Conservation (phyloP, 1,140 invertebrate genomes). For the Dermatophagoides farinae region DNA sequence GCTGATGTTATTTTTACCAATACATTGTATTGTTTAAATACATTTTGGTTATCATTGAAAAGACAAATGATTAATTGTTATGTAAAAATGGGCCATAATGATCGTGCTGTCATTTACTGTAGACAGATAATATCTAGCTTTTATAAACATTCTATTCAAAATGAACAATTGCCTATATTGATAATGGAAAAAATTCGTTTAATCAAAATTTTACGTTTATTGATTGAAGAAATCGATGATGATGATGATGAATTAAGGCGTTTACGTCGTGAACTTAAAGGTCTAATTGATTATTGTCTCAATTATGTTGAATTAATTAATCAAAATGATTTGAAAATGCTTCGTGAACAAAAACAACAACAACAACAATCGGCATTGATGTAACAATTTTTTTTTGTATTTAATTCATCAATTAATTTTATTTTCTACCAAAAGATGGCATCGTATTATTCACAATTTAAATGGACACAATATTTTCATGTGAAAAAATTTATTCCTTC, state of each 20-base stretch:
- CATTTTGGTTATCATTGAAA: not conserved
- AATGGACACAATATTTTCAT: too few relatives aligned
- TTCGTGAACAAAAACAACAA: too few relatives aligned
- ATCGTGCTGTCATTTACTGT: not conserved
- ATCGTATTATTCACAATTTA: too few relatives aligned
- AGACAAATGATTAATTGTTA: conserved; percentile 4
- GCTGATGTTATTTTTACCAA: not conserved
- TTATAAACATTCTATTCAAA: not conserved
- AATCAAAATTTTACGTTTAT: not conserved
- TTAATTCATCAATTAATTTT: too few relatives aligned
- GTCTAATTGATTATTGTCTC: too few relatives aligned
- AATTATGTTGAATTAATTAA: too few relatives aligned
- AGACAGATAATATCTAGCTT: not conserved
- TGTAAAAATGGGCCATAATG: not conserved
- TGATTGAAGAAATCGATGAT: not conserved
- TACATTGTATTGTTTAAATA: not conserved
- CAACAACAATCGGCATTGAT: too few relatives aligned
- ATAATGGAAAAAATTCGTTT: not conserved
- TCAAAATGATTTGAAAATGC: too few relatives aligned
- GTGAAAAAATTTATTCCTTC: too few relatives aligned
- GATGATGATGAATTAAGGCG: not conserved
- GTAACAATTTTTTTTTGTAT: too few relatives aligned
- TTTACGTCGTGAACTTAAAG: too few relatives aligned
- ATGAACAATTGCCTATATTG: not conserved
- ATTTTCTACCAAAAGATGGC: too few relatives aligned